Evolutionary conservation across 1,140 invertebrate species (phyloP).

Genomic region (Contarinia nasturtii): DNA sequence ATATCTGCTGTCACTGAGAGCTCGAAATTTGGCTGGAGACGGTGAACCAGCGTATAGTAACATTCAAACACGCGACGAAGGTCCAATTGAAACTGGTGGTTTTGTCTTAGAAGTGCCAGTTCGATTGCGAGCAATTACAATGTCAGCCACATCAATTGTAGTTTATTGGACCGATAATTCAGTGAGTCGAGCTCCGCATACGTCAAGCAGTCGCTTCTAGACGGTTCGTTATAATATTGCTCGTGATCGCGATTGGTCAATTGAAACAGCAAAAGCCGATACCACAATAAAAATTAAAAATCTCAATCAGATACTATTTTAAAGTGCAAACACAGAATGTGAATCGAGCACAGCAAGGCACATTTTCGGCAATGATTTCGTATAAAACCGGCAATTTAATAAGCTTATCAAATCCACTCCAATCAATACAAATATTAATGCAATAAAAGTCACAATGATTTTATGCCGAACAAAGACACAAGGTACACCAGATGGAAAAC

Average conservation of each 20-base stretch:
- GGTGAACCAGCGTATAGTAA: conserved; percentile 83
- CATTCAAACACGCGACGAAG: conserved; percentile 48
- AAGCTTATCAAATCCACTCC: conserved; percentile 14
- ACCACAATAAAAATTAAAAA: conserved; percentile 58
- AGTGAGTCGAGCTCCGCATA: conserved; percentile 51
- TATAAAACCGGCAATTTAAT: conserved; percentile 46
- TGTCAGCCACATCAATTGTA: conserved; percentile 75
- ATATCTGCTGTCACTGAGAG: conserved; percentile 87
- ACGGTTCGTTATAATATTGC: conserved; percentile 47
- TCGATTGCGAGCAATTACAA: conserved; percentile 52
- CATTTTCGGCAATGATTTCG: conserved; percentile 56
- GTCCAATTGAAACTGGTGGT: conserved; percentile 15
- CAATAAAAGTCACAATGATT: conserved; percentile 45
- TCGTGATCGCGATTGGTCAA: conserved; percentile 69
- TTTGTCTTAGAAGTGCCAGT: conserved; percentile 72
- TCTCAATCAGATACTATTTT: conserved; percentile 80
- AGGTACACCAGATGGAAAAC: conserved; percentile 31
- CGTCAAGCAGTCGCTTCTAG: conserved; percentile 71
- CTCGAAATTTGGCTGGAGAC: conserved; percentile 76
- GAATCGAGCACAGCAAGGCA: conserved; percentile 32
- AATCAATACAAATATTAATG: conserved; percentile 10
- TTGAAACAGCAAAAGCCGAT: conserved; percentile 69
- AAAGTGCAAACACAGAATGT: conserved; percentile 85
- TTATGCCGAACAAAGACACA: conserved; percentile 43
- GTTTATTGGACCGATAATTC: conserved; percentile 91